Percentiles rank a stretch among this genome's conserved stretches.
phyloP scores from a whole-genome alignment of 2,888 invertebrate species.

The Hipparchia sbordonii region DNA sequence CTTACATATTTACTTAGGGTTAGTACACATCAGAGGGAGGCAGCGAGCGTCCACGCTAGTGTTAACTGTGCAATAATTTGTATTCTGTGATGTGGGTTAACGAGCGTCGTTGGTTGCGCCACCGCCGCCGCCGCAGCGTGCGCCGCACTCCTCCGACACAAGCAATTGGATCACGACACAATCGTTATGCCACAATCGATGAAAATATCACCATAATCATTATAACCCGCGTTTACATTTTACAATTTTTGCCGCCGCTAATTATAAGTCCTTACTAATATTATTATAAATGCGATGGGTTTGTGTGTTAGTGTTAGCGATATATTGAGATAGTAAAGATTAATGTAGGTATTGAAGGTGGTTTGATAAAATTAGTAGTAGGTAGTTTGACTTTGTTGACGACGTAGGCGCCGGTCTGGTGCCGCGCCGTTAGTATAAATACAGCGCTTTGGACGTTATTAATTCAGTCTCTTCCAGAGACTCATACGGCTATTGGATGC shows the following conservation, averaged over 20 bases:
- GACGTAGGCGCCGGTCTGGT: no score
- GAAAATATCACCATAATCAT: constrained; percentile 35
- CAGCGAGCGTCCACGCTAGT: constrained; percentile 9
- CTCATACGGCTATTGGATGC: no score
- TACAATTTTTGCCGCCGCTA: constrained; percentile 23
- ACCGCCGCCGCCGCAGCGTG: constrained; percentile 57
- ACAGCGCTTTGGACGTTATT: no score
- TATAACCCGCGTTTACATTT: constrained; percentile 30
- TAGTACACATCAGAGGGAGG: not conserved
- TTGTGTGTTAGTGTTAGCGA: no score
- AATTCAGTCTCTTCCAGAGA: no score
- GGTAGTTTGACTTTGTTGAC: no score
- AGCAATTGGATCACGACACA: constrained; percentile 53
- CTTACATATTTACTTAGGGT: not conserved
- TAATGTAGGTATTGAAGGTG: no score
- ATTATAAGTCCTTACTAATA: constrained; percentile 16
- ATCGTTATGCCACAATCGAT: constrained; percentile 48
- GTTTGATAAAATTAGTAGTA: no score
- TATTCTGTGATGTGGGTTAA: constrained; percentile 67
- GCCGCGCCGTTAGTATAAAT: no score
- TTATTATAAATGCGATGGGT: no score
- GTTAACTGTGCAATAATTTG: constrained; percentile 14
- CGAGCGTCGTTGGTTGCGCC: constrained; percentile 75
- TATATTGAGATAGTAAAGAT: no score
- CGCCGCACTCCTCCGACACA: constrained; percentile 40